phyloP scores from a whole-genome alignment of 2,113 vertebrate genomes.

The Paramormyrops kingsleyae region DNA sequence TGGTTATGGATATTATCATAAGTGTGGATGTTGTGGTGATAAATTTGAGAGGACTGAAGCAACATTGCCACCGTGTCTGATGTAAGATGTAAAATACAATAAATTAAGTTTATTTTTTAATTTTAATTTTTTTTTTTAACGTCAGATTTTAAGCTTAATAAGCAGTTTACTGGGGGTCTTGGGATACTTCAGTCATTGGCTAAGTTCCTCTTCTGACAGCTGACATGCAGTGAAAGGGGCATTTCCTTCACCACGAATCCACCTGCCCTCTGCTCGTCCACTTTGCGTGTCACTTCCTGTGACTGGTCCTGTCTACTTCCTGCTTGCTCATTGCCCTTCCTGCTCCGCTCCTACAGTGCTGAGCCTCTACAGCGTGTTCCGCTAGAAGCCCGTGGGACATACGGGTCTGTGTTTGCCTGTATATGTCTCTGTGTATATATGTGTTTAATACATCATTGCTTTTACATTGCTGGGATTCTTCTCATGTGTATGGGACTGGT shows the following conservation, averaged over 20 bases:
- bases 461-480: neutral
- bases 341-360: slow-evolving; percentile 61
- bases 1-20: neutral
- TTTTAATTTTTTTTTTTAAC: neutral
- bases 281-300: slow-evolving; percentile 26
- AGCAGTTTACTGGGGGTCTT: neutral
- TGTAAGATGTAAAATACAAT: neutral
- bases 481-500: neutral
- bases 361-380: slow-evolving; percentile 10
- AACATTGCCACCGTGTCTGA: neutral
- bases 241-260: slow-evolving; percentile 24
- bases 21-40: neutral
- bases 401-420: slow-evolving; percentile 27
- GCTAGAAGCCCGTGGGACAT: neutral
- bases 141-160: neutral
- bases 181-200: slow-evolving; percentile 1
- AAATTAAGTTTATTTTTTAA: neutral
- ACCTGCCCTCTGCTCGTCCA: slow-evolving; percentile 31
- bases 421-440: neutral
- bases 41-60: neutral
- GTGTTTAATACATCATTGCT: neutral
- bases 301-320: slow-evolving; percentile 47
- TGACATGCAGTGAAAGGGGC: slow-evolving; percentile 10
- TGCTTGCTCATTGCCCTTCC: slow-evolving; percentile 61
- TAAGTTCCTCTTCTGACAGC: neutral